Evolutionary conservation across 1,140 invertebrate genomes (phyloP).

Genomic region (Arctopsyche grandis): DNA sequence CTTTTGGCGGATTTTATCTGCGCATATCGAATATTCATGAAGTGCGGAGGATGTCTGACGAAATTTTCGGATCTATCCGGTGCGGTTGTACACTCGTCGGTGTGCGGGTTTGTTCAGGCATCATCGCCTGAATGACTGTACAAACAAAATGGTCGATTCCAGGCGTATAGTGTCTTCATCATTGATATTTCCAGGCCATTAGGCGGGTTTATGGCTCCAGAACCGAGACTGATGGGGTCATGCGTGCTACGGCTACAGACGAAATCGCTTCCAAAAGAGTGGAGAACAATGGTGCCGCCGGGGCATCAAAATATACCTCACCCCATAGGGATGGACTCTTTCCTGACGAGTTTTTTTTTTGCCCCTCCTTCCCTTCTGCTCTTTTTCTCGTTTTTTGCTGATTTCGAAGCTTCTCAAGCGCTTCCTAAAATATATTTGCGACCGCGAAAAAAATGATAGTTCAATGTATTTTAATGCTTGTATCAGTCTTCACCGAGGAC

Average conservation of each 20-base stretch:
- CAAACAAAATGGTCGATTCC: conserved; percentile 54
- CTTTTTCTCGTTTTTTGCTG: conserved; percentile 9
- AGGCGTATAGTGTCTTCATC: conserved; percentile 55
- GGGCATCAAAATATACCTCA: conserved; percentile 23
- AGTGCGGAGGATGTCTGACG: not conserved
- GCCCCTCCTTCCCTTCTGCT: not conserved
- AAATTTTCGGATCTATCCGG: not conserved
- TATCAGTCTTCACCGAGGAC: not conserved
- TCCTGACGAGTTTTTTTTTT: not conserved
- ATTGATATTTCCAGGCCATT: conserved; percentile 55
- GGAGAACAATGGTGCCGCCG: conserved; percentile 43
- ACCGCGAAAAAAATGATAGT: conserved; percentile 14
- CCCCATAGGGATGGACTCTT: not conserved
- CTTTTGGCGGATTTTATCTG: not conserved
- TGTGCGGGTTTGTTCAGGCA: conserved; percentile 26
- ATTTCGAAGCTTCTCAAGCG: not conserved
- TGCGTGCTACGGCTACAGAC: conserved; percentile 48
- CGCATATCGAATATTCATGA: not conserved
- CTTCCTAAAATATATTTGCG: conserved; percentile 5
- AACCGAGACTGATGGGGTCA: conserved; percentile 47
- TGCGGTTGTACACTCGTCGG: not conserved
- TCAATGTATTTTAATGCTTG: conserved; percentile 5
- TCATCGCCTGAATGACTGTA: conserved; percentile 43
- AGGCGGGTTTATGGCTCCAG: conserved; percentile 50
- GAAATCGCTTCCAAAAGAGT: conserved; percentile 54